A percentile compares a stretch with the other conserved stretches of the same genome.
Evolutionary conservation across 2,113 vertebrate species (phyloP).

Genomic region (Toxotes chatareus): DNA sequence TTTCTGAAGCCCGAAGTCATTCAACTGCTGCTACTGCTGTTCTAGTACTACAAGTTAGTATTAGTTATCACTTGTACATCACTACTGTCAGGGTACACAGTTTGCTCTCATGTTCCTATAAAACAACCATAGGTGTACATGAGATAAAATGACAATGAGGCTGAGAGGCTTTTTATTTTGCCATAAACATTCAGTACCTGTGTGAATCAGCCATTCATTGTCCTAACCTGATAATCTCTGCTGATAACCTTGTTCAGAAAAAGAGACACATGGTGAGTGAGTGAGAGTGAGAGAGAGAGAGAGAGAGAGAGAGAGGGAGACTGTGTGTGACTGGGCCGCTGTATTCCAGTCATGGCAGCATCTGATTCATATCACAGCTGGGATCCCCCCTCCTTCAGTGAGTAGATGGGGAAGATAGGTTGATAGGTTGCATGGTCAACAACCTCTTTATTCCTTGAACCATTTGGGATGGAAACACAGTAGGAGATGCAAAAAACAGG

Average conservation of each 20-base stretch:
- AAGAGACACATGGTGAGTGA: constrained; percentile 4
- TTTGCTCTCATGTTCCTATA: neutral
- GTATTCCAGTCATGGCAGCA: constrained; percentile 65
- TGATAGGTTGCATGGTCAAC: constrained; percentile 60
- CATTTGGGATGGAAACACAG: constrained; percentile 25
- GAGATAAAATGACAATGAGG: constrained; percentile 12
- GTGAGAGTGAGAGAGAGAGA: constrained; percentile 12
- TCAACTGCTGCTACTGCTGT: neutral
- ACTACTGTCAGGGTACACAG: neutral
- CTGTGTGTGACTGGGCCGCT: constrained; percentile 53
- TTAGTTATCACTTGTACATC: neutral
- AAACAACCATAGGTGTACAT: neutral
- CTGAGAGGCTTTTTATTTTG: neutral
- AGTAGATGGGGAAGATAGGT: constrained; percentile 53
- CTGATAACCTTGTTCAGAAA: constrained; percentile 71
- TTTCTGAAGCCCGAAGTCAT: neutral
- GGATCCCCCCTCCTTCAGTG: constrained; percentile 21
- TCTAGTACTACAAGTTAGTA: neutral
- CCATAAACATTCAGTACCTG: constrained; percentile 12
- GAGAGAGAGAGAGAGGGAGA: constrained; percentile 21
- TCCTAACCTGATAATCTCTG: constrained; percentile 66
- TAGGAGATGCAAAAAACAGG: constrained; percentile 2
- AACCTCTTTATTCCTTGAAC: constrained; percentile 46
- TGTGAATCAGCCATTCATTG: constrained; percentile 47
- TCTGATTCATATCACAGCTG: constrained; percentile 73